Evolutionary conservation across 2,888 invertebrate species (phyloP), one percentile per base, ranked within the genome.

Genomic region (Acrocyrtus sp.): DNA sequence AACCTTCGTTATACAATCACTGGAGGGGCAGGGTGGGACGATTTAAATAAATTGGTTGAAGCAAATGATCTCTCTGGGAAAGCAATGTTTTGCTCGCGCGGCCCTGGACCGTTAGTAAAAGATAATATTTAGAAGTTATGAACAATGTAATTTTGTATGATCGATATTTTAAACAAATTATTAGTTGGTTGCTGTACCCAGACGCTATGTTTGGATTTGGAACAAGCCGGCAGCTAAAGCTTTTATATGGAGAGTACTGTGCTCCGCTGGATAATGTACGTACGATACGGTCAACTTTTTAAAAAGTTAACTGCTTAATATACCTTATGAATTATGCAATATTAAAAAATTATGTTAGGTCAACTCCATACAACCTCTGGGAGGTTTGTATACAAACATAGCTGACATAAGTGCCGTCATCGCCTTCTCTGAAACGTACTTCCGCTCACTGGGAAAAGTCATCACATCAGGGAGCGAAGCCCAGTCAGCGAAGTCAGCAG

Each of bases 401-500:
- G 19, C 53, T 72, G 10, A 89, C 76, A 10, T 75, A n/a, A n/a
- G n/a, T n/a, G n/a, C n/a, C 77, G 15, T 78, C 79, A n/a, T n/a
- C n/a, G n/a, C n/a, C 10, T 61, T 74, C 8, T 78, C 77, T 15
- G 81, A 79, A 69, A 79, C 78, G n/a, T 78, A 76, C 74, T 81
- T 80, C 10, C 73, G 76, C 56, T 78, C 80, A 19, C 72, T n/a
- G n/a, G n/a, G n/a, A n/a, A n/a, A n/a, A 81, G 83, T 88, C 89
- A 72, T 88, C 82, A 41, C 78, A n/a, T n/a, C n/a, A 83, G 41
- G 84, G 84, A 73, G 81, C 83, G 65, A n/a, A n/a, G n/a, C n/a
- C 4, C 92, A 91, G 21, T 92, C 92, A 80, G 81, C n/a, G n/a
- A n/a, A n/a, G n/a, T n/a, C n/a, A n/a, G n/a, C n/a, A n/a, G n/a